Evolutionary conservation across 2,888 invertebrate genomes (phyloP).

Genomic region (Synergus laeviventris): DNA sequence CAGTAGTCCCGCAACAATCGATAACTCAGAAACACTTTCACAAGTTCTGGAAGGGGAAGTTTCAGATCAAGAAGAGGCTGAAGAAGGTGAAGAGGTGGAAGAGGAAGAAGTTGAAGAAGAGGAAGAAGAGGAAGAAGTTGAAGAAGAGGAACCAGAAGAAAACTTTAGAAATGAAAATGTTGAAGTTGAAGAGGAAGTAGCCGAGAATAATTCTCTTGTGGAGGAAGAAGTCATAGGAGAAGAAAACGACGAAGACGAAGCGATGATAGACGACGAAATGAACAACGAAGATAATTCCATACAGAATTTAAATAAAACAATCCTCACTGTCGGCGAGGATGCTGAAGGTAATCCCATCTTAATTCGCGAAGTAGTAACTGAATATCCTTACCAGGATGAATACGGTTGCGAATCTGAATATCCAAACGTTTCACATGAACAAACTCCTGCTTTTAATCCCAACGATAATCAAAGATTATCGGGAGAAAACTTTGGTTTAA

Average conservation of each 20-base stretch:
- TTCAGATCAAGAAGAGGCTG: constrained; percentile 46
- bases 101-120: constrained; percentile 42
- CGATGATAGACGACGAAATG: constrained; percentile 60
- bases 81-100: constrained; percentile 44
- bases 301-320: constrained; percentile 71
- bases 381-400: constrained; percentile 67
- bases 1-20: constrained; percentile 22
- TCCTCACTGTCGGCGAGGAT: constrained; percentile 71
- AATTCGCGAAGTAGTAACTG: constrained; percentile 70
- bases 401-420: constrained; percentile 61
- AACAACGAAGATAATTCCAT: constrained; percentile 60
- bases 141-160: constrained; percentile 48
- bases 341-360: constrained; percentile 73
- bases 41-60: constrained; percentile 57
- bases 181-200: constrained; percentile 17
- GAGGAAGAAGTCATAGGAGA: constrained; percentile 47
- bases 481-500: constrained; percentile 18
- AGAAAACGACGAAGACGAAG: constrained; percentile 51
- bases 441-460: constrained; percentile 42
- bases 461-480: constrained; percentile 50
- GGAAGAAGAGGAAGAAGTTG: constrained; percentile 45
- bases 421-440: constrained; percentile 15
- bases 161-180: constrained; percentile 20
- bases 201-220: constrained; percentile 41
- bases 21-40: constrained; percentile 59